Conservation (phyloP, 2,888 invertebrate species). For the Cataglyphis albicans region DNA sequence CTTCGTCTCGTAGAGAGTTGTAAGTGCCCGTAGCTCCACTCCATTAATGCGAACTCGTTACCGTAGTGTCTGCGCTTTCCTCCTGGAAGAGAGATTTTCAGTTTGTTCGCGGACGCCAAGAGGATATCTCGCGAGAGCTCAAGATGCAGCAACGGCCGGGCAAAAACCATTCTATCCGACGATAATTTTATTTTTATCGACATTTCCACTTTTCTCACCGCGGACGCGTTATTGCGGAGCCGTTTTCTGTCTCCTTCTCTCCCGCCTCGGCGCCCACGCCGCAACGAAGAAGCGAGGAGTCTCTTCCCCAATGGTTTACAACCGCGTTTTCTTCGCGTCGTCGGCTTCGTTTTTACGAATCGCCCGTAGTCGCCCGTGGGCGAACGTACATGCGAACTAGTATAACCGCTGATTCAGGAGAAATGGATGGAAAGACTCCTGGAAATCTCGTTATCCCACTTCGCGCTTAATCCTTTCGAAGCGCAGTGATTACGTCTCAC, state of each 20-base stretch:
- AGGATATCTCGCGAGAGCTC: slow-evolving; percentile 42
- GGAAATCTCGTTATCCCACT: slow-evolving; percentile 48
- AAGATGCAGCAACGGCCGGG: slow-evolving; percentile 39
- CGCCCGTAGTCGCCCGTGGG: slow-evolving; percentile 45
- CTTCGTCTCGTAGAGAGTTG: background rate
- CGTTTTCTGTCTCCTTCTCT: background rate
- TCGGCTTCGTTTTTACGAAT: slow-evolving; percentile 81
- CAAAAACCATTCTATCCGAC: slow-evolving; percentile 37
- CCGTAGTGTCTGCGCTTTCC: slow-evolving; percentile 6
- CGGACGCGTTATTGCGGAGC: slow-evolving; percentile 32
- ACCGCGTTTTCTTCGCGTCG: slow-evolving; percentile 72
- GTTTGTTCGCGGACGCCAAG: slow-evolving; percentile 20
- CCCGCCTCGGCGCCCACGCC: slow-evolving; percentile 70
- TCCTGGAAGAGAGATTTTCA: slow-evolving; percentile 34
- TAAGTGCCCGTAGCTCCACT: background rate
- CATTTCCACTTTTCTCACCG: slow-evolving; percentile 50
- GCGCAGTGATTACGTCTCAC: slow-evolving; percentile 35
- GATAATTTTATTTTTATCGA: slow-evolving; percentile 57
- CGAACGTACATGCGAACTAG: slow-evolving; percentile 25
- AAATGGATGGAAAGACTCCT: slow-evolving; percentile 50
- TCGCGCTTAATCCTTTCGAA: slow-evolving; percentile 28
- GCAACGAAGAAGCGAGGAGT: slow-evolving; percentile 16
- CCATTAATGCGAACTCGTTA: slow-evolving; percentile 37
- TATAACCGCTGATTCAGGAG: slow-evolving; percentile 39
- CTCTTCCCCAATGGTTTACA: slow-evolving; percentile 53